phyloP scores from a whole-genome alignment of 2,888 invertebrate genomes.

The Cheilosia impressa region DNA sequence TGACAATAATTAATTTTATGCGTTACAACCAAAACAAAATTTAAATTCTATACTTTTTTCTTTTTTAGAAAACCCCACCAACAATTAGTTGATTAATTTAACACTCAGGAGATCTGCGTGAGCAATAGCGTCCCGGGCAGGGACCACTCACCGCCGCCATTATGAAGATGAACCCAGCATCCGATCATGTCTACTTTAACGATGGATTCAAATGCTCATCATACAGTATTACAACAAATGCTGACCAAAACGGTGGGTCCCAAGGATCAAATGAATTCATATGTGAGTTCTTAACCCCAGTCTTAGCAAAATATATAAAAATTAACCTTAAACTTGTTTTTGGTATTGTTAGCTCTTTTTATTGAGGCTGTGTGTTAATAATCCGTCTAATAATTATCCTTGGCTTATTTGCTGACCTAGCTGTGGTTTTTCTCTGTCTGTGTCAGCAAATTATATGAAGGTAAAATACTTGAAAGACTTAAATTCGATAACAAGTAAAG shows the following conservation, averaged over 20 bases:
- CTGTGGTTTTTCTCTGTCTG: too few species aligned
- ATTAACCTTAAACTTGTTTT: background rate
- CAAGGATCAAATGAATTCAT: slow-evolving; percentile 86
- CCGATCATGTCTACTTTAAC: slow-evolving; percentile 82
- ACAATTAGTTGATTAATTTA: background rate
- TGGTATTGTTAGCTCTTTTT: too few species aligned
- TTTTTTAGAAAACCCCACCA: slow-evolving; percentile 21
- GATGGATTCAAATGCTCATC: slow-evolving; percentile 83
- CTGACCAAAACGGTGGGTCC: slow-evolving; percentile 83
- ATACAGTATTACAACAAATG: slow-evolving; percentile 81
- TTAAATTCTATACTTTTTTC: background rate
- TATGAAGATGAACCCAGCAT: slow-evolving; percentile 81
- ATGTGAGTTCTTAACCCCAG: slow-evolving; percentile 80
- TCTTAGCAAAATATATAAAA: background rate
- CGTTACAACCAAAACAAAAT: background rate
- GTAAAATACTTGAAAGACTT: too few species aligned
- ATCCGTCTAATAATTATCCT: too few species aligned
- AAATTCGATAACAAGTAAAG: too few species aligned
- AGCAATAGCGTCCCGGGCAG: slow-evolving; percentile 27
- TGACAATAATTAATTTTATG: too few species aligned
- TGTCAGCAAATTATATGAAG: too few species aligned
- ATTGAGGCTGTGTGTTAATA: too few species aligned
- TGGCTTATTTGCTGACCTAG: background rate
- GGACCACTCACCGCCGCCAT: slow-evolving; percentile 63
- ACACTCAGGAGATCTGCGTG: background rate